Evolutionary conservation across 2,113 vertebrate genomes (phyloP).

Genomic region (Mormoops blainvillei): DNA sequence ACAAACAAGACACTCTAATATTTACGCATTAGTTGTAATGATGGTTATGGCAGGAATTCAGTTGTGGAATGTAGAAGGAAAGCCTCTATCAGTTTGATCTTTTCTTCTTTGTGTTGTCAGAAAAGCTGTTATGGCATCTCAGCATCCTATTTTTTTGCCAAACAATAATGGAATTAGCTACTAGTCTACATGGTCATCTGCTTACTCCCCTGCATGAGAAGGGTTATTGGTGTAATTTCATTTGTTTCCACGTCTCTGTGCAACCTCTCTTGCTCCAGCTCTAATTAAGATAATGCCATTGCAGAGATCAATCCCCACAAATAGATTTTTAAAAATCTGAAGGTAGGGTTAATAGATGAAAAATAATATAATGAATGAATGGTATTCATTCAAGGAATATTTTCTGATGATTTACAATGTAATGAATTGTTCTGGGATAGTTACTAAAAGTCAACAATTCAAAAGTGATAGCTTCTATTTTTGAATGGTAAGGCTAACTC

Average conservation of each 20-base stretch:
- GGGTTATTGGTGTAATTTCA: not conserved
- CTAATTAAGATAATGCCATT: not conserved
- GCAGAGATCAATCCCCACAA: not conserved
- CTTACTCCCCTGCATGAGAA: not conserved
- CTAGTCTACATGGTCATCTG: not conserved
- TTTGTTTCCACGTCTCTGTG: not conserved
- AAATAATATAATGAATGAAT: not conserved
- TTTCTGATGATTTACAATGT: not conserved
- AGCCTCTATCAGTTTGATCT: not conserved
- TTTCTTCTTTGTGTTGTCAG: not conserved
- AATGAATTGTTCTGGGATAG: not conserved
- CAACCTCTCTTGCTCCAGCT: not conserved
- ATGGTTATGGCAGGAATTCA: not conserved
- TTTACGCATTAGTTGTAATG: not conserved
- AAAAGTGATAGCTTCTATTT: not conserved
- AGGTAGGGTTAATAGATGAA: not conserved
- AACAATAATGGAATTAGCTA: not conserved
- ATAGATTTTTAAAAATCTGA: not conserved
- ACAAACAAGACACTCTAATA: not conserved
- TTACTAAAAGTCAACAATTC: not conserved
- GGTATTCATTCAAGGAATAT: not conserved
- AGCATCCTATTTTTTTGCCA: not conserved
- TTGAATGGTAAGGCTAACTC: not conserved
- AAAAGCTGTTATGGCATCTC: not conserved
- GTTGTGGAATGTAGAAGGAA: not conserved